Base-by-base conservation (phyloP, 2,113 vertebrate genomes). In the Alligator sinensis region DNA sequence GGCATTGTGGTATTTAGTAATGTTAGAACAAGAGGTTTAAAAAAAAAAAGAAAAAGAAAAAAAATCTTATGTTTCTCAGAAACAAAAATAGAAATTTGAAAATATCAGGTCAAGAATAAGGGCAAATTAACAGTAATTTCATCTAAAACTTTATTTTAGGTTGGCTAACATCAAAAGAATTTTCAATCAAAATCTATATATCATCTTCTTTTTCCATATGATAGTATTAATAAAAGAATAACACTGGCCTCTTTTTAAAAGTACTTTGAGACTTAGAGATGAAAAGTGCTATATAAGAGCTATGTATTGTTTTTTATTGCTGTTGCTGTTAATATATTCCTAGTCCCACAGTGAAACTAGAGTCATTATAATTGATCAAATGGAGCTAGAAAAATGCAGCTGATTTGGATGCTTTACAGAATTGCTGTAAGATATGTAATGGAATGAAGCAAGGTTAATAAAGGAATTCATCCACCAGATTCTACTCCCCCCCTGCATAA, bases 171-270 rank as follows among this genome's bases (percentile, higher is more conserved):
- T 57, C 5, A 34, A 15, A 77, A 60, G n/a, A 0, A 1, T 2
- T 86, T 87, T 86, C 81, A 28, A 76, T 2, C 19, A 30, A 72
- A 72, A 13, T 2, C 1, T 0, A 0, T 3, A 4, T 63, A 60
- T 54, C 66, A 13, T 2, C 84, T 81, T 80, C 80, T 12, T 55
- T 2, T 79, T 59, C 9, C 77, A 82, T 68, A 34, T 5, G 5
- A 6, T 7, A 63, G 18, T 25, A 70, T 68, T 24, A 79, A 57
- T 24, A 64, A 47, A 47, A 47, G 47, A 47, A 47, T 47, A 19
- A 18, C 34, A 13, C 54, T 74, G 25, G 54, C 11, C 14, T 63
- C 38, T 54, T 80, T 85, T 61, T 27, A 57, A 80, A 86, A 90
- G n/a, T 3, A 24, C 9, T 92, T 83, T 75, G 54, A 88, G 88